Conservation (phyloP, 2,113 vertebrate species). For the Mesocricetus auratus region DNA sequence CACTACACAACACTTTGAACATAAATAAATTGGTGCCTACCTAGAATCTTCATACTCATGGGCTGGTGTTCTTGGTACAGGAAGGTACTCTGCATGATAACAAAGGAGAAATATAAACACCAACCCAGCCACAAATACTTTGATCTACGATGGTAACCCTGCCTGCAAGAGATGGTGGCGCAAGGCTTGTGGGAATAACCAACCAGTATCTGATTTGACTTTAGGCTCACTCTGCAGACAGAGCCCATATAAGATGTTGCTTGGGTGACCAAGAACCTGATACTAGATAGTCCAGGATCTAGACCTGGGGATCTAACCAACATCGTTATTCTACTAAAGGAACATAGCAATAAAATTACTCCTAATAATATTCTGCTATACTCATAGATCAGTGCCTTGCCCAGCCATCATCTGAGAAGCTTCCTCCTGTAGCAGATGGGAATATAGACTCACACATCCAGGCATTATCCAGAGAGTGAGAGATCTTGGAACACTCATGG, state of each 20-base stretch:
- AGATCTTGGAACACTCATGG: neutral
- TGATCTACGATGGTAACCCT: neutral
- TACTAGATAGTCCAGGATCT: neutral
- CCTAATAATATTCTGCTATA: neutral
- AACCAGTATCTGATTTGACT: neutral
- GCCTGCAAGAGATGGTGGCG: neutral
- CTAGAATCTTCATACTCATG: neutral
- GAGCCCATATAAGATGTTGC: neutral
- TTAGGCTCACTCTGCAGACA: neutral
- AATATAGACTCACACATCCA: neutral
- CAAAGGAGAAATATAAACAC: neutral
- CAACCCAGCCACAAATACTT: neutral
- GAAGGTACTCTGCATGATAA: neutral
- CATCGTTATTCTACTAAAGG: neutral
- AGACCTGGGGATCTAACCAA: neutral
- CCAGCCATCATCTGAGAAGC: neutral
- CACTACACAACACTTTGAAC: neutral
- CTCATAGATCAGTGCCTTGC: neutral
- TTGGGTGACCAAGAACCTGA: neutral
- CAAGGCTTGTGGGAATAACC: neutral
- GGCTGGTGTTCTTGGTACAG: neutral
- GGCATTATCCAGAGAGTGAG: neutral
- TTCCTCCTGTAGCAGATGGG: neutral
- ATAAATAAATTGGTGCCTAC: neutral
- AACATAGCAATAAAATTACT: neutral